Base-by-base conservation (phyloP, 1,140 invertebrate species). In the Forficula auricularia region DNA sequence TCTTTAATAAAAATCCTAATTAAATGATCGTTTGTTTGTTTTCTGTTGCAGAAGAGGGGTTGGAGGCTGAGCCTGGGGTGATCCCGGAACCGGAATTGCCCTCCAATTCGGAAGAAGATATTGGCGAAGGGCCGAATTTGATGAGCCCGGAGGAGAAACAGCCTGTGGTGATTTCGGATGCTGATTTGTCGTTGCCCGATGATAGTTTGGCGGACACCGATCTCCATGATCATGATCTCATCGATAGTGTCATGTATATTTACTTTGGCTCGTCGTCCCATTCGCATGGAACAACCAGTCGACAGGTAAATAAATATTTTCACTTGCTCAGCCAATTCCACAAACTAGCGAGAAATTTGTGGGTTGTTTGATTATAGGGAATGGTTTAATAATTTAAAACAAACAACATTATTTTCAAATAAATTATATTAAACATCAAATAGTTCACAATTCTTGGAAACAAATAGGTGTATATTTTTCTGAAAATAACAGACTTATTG, bases 221-320 rank as follows among this genome's bases (percentile, higher is more conserved):
- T 48, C 50, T 67, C 12, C 56, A 59, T 47, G 64, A 66, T 47
- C 66, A 67, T 47, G 64, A 68, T 50, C 60, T 65, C 36, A 71
- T 71, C 39, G 68, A 71, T 51, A 66, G 64, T 46, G 61, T 71
- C 38, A 69, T 70, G 66, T 71, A 69, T 45, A 65, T 71, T 15
- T 70, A 71, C 50, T 71, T 68, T 53, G 68, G 67, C 32, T 55
- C 59, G 12, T 52, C 57, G 30, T 32, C 42, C 9, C 54, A 56
- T 37, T 53, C 50, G 47, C 46, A 45, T 8, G 55, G 53, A 19
- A 57, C 48, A 42, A 56, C 60, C 34, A 58, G 59, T 18, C 49
- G 57, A 42, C 55, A 58, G 48, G 58, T 62, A 32, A 57, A 57
- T 18, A 6, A n/a, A n/a, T n/a, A n/a, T n/a, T n/a, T n/a, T n/a